phyloP scores from a whole-genome alignment of 2,113 vertebrate genomes.

The Cisticola juncidis region DNA sequence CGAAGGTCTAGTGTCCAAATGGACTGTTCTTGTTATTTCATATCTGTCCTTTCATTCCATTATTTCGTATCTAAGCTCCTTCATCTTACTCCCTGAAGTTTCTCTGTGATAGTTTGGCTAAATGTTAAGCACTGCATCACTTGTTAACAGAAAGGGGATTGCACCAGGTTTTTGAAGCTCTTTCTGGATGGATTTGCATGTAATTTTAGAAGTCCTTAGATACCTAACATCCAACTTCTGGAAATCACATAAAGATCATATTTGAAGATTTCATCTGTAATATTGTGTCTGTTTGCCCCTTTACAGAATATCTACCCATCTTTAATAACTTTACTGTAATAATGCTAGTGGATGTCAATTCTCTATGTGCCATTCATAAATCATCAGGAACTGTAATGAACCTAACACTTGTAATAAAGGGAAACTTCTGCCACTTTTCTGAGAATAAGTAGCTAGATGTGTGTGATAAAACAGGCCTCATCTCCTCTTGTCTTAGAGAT shows the following conservation, averaged over 20 bases:
- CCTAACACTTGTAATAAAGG: background rate
- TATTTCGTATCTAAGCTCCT: no score
- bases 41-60: no score
- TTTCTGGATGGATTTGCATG: background rate
- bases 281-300: background rate
- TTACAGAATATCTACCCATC: background rate
- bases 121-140: background rate
- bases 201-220: background rate
- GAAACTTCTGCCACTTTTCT: background rate
- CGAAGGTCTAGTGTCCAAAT: background rate
- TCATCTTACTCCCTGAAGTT: background rate
- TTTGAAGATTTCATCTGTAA: background rate
- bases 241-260: background rate
- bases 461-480: background rate
- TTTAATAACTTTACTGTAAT: background rate
- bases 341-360: background rate
- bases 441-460: background rate
- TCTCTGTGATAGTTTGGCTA: background rate
- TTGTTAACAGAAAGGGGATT: background rate
- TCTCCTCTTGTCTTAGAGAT: background rate
- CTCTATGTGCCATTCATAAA: background rate
- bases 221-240: background rate
- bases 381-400: background rate
- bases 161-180: background rate
- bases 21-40: background rate